Evolutionary conservation across 1,140 invertebrate genomes (phyloP), one percentile per base, ranked within the genome.

Genomic region (Luehdorfia chinensis): DNA sequence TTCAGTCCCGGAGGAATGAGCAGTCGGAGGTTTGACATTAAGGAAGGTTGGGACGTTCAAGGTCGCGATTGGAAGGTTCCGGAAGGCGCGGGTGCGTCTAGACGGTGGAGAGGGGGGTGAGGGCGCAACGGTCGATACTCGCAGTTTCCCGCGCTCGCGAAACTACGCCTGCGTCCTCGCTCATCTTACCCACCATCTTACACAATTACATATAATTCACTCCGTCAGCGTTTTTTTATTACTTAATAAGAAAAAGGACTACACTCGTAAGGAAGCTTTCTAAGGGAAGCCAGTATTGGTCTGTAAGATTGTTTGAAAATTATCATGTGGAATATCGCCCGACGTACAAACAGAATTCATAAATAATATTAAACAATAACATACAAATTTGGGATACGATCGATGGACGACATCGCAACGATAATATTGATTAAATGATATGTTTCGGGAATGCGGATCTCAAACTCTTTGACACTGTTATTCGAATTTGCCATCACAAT

Each of bases 21-120:
- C 53, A 50, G 47, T 51, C n/a, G 46, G 57, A 52, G 55, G 58
- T 74, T 66, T 66, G 67, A 78, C 75, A 77, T 85, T 85, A 83
- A 74, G 71, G 73, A 78, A 81, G 81, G 78, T 81, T 81, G 75
- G 68, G 66, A 66, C 75, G 75, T 85, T 85, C 81, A 85, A 85
- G 81, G 81, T 85, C 81, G 77, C 66, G 48, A 50, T 67, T 61
- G 66, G 59, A 77, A 83, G 78, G 81, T 83, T 81, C 81, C 81
- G 79, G 81, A 81, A 83, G 67, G 67, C 60, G 67, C 70, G 75
- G 69, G 76, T 75, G 71, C 80, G 81, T 85, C 81, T 85, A 83
- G 81, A 83, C 75, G 72, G 54, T 33, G 64, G 58, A 49, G 70
- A 71, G 63, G 37, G 2, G 23, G 68, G 54, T 66, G 72, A 62